Evolutionary conservation across 2,113 vertebrate species (phyloP), one percentile per base, ranked within the genome.

Genomic region (Cephalopterus ornatus): DNA sequence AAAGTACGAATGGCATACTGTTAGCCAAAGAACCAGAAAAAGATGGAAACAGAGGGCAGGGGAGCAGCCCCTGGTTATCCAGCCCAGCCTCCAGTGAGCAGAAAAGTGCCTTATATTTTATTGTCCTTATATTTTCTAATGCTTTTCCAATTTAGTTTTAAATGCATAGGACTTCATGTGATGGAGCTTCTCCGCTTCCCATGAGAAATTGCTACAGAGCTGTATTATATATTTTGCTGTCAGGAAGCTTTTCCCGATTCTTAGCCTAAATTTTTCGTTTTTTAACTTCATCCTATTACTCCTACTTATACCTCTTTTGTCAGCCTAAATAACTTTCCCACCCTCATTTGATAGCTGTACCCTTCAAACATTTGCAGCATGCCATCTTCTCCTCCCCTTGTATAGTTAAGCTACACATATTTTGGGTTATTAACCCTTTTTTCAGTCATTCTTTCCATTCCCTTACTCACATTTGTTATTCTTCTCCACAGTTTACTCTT

Each of bases 241-340:
- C 88, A 95, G 71, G 83, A 95, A 95, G 88, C 50, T 88, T 97
- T 96, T 95, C 79, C 65, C 89, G 83, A 92, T 88, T 90, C 82
- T 89, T 92, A 94, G 92, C 74, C 35, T 88, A 93, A 95, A 93
- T 89, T 92, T 96, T 96, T 90, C 3, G 9, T 92, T 94, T 94
- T 76, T 96, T 96, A 95, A 93, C 85, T 93, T 95, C 80, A 88
- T 89, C 27, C 30, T 90, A 91, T 96, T 96, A 91, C 46, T 96
- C 80, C 77, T 93, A 91, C 39, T 96, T 95, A 68, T 44, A 83
- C 22, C 37, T 77, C 63, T 86, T 91, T 82, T 88, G 73, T 89
- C 70, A 77, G 79, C 63, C 92, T 79, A 92, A 92, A 91, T 88
- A 96, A 78, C 68, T 89, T 91, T 75, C 42, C 35, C 46, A 55